These are phyloP conservation scores for Aleiodes leptofemur DNA, from an alignment of 2,888 invertebrate species.

Conservation along the genomic window DNA sequence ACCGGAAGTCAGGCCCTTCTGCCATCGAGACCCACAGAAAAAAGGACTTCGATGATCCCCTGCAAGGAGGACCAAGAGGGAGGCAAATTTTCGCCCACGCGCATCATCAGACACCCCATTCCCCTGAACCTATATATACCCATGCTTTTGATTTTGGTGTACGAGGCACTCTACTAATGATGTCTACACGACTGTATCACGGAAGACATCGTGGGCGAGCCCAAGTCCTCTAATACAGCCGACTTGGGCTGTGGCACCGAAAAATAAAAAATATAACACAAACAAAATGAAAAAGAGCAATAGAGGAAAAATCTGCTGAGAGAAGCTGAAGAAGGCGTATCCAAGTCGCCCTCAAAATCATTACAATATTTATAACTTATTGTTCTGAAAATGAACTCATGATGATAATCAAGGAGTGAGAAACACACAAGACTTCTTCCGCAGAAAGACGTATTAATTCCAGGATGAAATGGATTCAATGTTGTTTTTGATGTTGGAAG, in stretches of 20 bases:
- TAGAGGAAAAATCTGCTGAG: slow-evolving; percentile 39
- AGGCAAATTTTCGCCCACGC: slow-evolving; percentile 51
- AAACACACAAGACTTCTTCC: background rate
- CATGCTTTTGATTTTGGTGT: slow-evolving; percentile 67
- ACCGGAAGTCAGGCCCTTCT: slow-evolving; percentile 40
- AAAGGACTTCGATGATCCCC: slow-evolving; percentile 38
- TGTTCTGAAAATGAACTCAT: slow-evolving; percentile 66
- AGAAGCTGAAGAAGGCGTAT: slow-evolving; percentile 52
- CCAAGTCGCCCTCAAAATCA: slow-evolving; percentile 53
- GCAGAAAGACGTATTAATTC: slow-evolving; percentile 16
- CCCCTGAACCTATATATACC: slow-evolving; percentile 47
- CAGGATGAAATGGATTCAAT: slow-evolving; percentile 29
- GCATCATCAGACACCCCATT: slow-evolving; percentile 65
- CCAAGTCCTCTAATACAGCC: slow-evolving; percentile 60
- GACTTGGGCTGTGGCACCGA: slow-evolving; percentile 41
- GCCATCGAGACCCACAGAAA: slow-evolving; percentile 41
- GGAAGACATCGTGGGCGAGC: slow-evolving; percentile 71
- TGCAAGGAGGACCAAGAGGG: background rate
- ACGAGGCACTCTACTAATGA: slow-evolving; percentile 68
- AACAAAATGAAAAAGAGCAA: slow-evolving; percentile 44
- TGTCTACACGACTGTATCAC: slow-evolving; percentile 69
- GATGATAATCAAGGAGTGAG: slow-evolving; percentile 57
- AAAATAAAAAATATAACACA: slow-evolving; percentile 48
- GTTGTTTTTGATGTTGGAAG: slow-evolving; percentile 40
- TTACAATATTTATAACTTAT: slow-evolving; percentile 75